Conservation (phyloP, 2,113 vertebrate genomes). For the Actenoides hombroni region DNA sequence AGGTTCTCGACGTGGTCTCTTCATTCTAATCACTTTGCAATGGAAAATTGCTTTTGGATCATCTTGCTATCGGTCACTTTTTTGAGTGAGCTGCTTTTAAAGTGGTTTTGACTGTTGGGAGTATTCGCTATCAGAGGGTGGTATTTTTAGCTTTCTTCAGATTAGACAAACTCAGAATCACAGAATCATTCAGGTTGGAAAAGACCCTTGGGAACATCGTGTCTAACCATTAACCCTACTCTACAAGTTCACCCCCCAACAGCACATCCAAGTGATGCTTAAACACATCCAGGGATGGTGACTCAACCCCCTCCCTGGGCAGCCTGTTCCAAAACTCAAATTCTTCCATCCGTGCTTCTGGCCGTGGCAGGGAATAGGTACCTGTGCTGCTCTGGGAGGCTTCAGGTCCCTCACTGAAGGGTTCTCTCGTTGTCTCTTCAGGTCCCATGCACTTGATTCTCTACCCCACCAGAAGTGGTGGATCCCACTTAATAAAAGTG, state of each 20-base stretch:
- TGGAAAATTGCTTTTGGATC: neutral
- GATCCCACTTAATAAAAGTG: neutral
- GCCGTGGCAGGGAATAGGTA: neutral
- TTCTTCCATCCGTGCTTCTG: fast-evolving
- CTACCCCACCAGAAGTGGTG: neutral
- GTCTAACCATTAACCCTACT: too few species aligned
- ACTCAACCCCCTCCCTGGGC: too few species aligned
- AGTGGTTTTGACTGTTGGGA: neutral
- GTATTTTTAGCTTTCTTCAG: neutral
- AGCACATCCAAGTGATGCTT: too few species aligned
- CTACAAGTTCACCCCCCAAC: too few species aligned
- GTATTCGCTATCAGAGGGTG: neutral
- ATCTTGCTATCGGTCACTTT: neutral
- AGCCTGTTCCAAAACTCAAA: neutral
- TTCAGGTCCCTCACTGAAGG: neutral
- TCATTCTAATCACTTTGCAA: neutral
- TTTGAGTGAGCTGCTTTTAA: neutral
- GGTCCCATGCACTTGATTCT: neutral
- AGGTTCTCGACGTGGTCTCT: neutral
- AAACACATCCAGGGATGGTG: too few species aligned
- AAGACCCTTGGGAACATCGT: too few species aligned
- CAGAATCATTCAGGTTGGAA: too few species aligned
- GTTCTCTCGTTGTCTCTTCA: too few species aligned
- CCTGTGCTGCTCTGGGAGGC: neutral
- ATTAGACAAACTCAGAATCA: neutral